Evolutionary conservation across 2,888 invertebrate genomes (phyloP), one percentile per base, ranked within the genome.

Genomic region (Mactromeris polynyma): DNA sequence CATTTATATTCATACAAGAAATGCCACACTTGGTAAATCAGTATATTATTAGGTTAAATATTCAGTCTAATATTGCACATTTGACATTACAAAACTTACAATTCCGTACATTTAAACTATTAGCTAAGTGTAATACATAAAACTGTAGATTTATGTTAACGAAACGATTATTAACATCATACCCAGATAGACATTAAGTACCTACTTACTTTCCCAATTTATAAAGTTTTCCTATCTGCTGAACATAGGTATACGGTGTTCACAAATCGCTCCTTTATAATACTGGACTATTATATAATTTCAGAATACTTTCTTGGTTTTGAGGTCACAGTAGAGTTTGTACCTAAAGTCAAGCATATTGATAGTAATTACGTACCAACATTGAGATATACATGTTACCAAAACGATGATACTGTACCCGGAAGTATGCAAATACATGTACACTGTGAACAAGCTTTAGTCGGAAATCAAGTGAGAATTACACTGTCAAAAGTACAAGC

Each of bases 401-500:
- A 84, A n/a, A 77, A 84, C 36, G 36, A 36, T 77, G 46, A 51
- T 19, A 26, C n/a, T 31, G n/a, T 36, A 3, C 73, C 77, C 3
- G 33, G 19, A 14, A 78, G 46, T 73, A 31, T 7, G 36, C 31
- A 17, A 0, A 77, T 84, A 36, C 3, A 54, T 33, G 84, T 84
- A 42, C 31, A 21, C 14, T 84, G 84, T 19, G 36, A 51, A 26
- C 77, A 31, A 51, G 33, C 78, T 51, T 21, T 84, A n/a, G 38
- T 11, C 7, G 84, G 84, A 51, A 84, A 84, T 51, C 33, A 36
- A 36, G 77, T 84, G 31, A 84, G 84, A 51, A 51, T 84, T 17
- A 36, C 46, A 31, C 14, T 84, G 46, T 33, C 36, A n/a, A 51
- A 11, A 14, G 46, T 17, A 33, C 19, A 84, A 21, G 51, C 78